A percentile compares a stretch with the other conserved stretches of the same genome.
Conservation (phyloP, 2,888 invertebrate genomes). For the Lymantria dispar region DNA sequence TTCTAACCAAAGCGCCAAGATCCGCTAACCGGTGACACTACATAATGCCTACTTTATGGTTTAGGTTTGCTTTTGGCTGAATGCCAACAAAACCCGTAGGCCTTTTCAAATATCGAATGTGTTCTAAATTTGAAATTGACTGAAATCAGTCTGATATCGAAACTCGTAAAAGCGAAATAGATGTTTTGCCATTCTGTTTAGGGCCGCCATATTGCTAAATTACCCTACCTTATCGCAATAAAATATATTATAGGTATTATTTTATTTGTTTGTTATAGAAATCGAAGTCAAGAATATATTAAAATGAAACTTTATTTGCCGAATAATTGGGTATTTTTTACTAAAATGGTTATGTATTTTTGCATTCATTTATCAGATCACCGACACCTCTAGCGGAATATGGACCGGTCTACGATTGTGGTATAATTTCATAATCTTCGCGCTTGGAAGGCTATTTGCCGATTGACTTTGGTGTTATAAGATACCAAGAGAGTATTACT, state of each 20-base stretch:
- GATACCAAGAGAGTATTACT: no score
- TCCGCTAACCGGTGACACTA: neutral
- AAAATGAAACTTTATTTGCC: slow-evolving; percentile 25
- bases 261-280: slow-evolving; percentile 18
- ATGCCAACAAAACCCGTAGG: slow-evolving; percentile 43
- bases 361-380: no score
- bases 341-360: no score
- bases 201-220: slow-evolving; percentile 24
- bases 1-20: neutral
- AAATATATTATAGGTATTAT: slow-evolving; percentile 26
- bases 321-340: slow-evolving; percentile 14
- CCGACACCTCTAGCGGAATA: no score
- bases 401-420: no score
- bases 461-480: no score
- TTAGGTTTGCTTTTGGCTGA: slow-evolving; percentile 43
- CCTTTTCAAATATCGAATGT: slow-evolving; percentile 53
- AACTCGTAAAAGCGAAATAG: slow-evolving; percentile 26
- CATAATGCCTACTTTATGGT: slow-evolving; percentile 36
- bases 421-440: no score
- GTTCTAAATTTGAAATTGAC: slow-evolving; percentile 34
- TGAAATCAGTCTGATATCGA: slow-evolving; percentile 18
- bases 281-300: slow-evolving; percentile 23
- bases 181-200: slow-evolving; percentile 17
- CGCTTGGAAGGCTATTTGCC: no score
- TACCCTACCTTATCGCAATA: slow-evolving; percentile 25